phyloP scores from a whole-genome alignment of 2,888 invertebrate species.

The Anthrax anthrax region DNA sequence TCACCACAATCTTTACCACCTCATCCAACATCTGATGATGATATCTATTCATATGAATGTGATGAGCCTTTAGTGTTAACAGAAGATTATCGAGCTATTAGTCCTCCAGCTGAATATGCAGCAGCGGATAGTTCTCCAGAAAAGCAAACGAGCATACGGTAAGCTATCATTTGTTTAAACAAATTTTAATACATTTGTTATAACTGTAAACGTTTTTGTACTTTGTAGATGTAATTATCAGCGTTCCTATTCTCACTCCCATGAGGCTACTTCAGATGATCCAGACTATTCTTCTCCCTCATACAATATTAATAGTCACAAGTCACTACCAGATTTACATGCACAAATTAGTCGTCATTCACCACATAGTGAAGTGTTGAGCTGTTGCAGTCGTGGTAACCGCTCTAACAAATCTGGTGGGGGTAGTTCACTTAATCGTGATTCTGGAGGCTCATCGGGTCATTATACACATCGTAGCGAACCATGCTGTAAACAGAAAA shows the following conservation, averaged over 20 bases:
- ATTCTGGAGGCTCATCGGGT: conserved; percentile 69
- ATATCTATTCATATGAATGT: conserved; percentile 22
- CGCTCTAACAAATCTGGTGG: conserved; percentile 39
- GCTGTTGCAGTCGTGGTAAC: conserved; percentile 35
- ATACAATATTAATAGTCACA: conserved; percentile 55
- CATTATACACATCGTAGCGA: conserved; percentile 73
- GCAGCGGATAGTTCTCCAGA: conserved; percentile 25
- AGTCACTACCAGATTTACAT: conserved; percentile 67
- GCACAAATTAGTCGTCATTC: conserved; percentile 41
- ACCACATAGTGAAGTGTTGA: conserved; percentile 34
- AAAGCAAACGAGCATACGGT: conserved; percentile 18
- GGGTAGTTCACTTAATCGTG: conserved; percentile 54
- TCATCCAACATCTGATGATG: conserved; percentile 21
- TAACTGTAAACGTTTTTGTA: neutral
- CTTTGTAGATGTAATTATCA: conserved; percentile 31
- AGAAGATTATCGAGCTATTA: conserved; percentile 44
- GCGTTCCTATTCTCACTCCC: conserved; percentile 49
- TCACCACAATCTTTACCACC: conserved; percentile 27
- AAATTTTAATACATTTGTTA: neutral
- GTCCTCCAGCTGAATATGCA: conserved; percentile 60
- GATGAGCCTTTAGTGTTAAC: conserved; percentile 32
- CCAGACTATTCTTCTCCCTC: conserved; percentile 28
- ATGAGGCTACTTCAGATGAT: conserved; percentile 42
- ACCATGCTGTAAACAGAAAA: conserved; percentile 39
- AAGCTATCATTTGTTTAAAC: neutral